phyloP scores from a whole-genome alignment of 2,797 vertebrate genomes.

The Urophycis tenuis region DNA sequence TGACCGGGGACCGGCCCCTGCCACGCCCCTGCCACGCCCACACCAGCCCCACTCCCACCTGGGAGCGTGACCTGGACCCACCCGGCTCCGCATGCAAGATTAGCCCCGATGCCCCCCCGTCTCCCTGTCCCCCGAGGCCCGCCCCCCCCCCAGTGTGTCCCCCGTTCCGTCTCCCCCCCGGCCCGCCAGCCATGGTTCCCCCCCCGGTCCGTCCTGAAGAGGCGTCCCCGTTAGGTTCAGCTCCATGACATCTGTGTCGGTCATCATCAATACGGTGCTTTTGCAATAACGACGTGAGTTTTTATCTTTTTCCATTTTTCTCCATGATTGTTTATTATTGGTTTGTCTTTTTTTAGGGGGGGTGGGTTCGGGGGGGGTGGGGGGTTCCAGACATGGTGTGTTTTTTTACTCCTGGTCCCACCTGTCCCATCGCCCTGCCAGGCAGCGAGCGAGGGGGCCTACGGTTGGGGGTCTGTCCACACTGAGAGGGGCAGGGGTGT shows the following conservation, averaged over 20 bases:
- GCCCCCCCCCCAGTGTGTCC: conserved; percentile 34
- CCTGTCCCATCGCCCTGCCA: too few relatives aligned
- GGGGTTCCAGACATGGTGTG: not conserved
- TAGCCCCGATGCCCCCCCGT: conserved; percentile 39
- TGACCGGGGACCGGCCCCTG: conserved; percentile 75
- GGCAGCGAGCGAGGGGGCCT: not conserved
- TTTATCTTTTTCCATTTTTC: not conserved
- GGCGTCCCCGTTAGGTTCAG: conserved; percentile 18
- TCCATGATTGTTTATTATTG: not conserved
- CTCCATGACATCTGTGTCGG: conserved; percentile 29
- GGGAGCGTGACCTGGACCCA: conserved; percentile 57
- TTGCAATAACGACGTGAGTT: conserved; percentile 34
- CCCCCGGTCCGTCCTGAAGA: conserved; percentile 29
- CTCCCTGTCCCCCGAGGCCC: conserved; percentile 2
- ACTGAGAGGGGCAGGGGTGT: conserved; percentile 27
- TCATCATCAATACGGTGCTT: conserved; percentile 50
- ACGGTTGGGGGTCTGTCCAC: too few relatives aligned
- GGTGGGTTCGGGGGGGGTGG: conserved; percentile 19
- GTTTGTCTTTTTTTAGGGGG: not conserved
- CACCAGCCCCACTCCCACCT: conserved; percentile 43
- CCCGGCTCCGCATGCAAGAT: conserved; percentile 56
- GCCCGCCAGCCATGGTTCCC: conserved; percentile 34
- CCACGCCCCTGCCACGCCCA: conserved; percentile 45
- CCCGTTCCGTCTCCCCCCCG: conserved; percentile 40
- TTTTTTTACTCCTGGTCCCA: conserved; percentile 15